Evolutionary conservation across 2,113 vertebrate species (phyloP).

Genomic region (Bujurquina vittata): DNA sequence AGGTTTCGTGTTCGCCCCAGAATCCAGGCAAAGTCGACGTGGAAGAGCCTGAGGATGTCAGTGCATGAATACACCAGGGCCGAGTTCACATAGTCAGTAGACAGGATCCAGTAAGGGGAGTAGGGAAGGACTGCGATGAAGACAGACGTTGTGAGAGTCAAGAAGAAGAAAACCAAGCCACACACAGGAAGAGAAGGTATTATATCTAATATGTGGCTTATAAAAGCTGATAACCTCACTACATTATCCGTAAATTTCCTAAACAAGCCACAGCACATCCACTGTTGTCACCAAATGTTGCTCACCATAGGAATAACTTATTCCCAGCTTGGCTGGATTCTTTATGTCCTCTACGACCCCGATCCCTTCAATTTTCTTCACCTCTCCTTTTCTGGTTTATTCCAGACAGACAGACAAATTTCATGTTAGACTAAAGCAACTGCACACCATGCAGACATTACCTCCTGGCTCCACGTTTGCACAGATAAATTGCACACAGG

Average conservation of each 20-base stretch:
- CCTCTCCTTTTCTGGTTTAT: constrained; percentile 77
- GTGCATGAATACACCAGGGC: constrained; percentile 92
- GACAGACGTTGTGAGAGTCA: neutral
- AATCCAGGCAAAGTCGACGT: constrained; percentile 90
- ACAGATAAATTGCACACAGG: neutral
- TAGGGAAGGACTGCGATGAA: constrained; percentile 84
- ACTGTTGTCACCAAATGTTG: neutral
- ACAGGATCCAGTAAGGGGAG: constrained; percentile 90
- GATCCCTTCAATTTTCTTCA: constrained; percentile 84
- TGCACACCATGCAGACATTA: neutral
- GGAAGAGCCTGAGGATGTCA: constrained; percentile 87
- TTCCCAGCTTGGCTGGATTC: constrained; percentile 88
- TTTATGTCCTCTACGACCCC: constrained; percentile 80
- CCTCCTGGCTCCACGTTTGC: neutral
- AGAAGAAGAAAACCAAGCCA: neutral
- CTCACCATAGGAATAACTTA: constrained; percentile 90
- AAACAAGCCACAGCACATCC: neutral
- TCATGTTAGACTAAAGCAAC: neutral
- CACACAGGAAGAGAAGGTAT: neutral
- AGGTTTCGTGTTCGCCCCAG: constrained; percentile 83
- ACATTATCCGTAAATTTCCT: neutral
- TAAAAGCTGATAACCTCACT: neutral
- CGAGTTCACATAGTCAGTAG: constrained; percentile 88
- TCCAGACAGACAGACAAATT: constrained; percentile 23
- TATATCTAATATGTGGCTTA: neutral